Evolutionary conservation across 2,797 vertebrate species (phyloP), one percentile per base, ranked within the genome.

Genomic region (Gallirallus australis): DNA sequence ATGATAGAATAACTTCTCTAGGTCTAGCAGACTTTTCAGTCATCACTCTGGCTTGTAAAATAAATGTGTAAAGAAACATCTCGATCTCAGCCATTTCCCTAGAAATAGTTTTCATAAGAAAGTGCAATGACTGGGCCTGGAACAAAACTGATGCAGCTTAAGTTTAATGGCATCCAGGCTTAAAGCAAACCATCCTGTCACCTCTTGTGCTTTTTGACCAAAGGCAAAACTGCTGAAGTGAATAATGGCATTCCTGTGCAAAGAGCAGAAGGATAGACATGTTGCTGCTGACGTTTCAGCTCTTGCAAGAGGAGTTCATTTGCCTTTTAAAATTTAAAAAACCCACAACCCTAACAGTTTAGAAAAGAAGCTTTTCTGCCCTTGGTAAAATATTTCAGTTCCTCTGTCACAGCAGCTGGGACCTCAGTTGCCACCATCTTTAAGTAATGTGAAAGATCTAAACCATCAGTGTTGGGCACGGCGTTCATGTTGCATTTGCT

Each of bases 81-180:
- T 88, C 82, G 56, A 53, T 95, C 72, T 79, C 84, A 60, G 48
- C n/a, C 35, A 65, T 80, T 95, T 94, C 59, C 64, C 56, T 93
- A 37, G 52, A 88, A 95, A 84, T 69, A 92, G 12, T 92, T 95
- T 94, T 93, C 76, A 42, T 72, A 65, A 92, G 68, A 68, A 95
- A 92, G 54, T 76, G 33, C 31, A 63, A 15, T 68, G 60, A 84
- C 40, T 68, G 83, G 35, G 66, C 64, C 59, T 61, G 87, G 78
- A 86, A 60, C 40, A 60, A 76, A 95, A 88, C 27, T 35, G 25
- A 31, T 78, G 54, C 37, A 70, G 59, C 63, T 86, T 68, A 72
- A 84, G 54, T 56, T 89, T 76, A 61, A 82, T 71, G 70, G 91
- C 89, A 82, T 61, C 40, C 60, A 77, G 56, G 33, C 28, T 89